phyloP scores from a whole-genome alignment of 2,797 vertebrate species.

The Trachops cirrhosus region DNA sequence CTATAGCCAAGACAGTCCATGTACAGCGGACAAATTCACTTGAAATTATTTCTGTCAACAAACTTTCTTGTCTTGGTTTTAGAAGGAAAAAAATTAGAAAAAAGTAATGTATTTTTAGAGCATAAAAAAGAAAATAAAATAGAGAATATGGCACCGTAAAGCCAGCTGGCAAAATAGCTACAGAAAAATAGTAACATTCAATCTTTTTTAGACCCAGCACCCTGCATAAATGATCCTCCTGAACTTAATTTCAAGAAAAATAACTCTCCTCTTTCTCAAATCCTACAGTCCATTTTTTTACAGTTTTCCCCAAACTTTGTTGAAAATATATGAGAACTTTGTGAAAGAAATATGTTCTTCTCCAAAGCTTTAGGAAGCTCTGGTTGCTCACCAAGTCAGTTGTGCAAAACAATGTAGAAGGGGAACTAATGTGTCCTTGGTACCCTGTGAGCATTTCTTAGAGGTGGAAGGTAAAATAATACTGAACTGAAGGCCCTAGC shows the following conservation, averaged over 20 bases:
- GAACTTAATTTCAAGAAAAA: conserved; percentile 10
- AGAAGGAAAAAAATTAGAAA: background rate
- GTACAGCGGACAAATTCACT: background rate
- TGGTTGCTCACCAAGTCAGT: background rate
- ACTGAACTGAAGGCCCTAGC: conserved; percentile 13
- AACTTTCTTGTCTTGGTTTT: background rate
- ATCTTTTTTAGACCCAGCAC: background rate
- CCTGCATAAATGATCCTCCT: background rate
- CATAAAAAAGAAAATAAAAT: background rate
- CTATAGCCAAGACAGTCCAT: background rate
- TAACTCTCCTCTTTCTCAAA: background rate
- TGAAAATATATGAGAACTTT: background rate
- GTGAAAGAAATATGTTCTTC: background rate
- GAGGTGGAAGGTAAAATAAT: conserved; percentile 35
- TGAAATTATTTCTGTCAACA: background rate
- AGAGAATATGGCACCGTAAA: background rate
- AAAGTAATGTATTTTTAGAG: background rate
- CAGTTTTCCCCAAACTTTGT: background rate
- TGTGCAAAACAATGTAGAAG: background rate
- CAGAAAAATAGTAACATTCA: background rate
- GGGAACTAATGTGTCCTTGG: conserved; percentile 1
- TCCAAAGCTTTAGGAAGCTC: background rate
- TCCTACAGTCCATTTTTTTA: background rate
- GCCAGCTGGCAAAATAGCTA: background rate
- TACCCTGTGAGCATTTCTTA: conserved; percentile 33